A percentile compares a stretch with the other conserved stretches of the same genome.
Conservation (phyloP, 1,140 invertebrate species). For the Conus betulinus region DNA sequence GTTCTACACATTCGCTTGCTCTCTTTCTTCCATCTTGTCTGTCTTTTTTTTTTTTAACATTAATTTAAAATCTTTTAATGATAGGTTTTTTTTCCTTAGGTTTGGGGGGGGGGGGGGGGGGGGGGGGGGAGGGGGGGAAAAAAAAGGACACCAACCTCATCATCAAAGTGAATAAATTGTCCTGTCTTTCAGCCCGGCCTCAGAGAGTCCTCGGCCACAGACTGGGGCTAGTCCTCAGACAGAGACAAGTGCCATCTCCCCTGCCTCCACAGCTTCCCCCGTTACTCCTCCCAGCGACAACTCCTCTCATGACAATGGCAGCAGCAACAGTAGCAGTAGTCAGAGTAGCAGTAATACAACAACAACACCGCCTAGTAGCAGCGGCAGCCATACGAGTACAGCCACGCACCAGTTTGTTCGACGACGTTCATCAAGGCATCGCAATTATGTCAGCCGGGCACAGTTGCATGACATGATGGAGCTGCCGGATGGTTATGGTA, state of each 20-base stretch:
- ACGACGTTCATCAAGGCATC: constrained; percentile 77
- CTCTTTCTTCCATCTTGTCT: no score
- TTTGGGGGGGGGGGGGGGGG: no score
- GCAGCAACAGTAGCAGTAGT: constrained; percentile 25
- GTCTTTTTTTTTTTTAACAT: no score
- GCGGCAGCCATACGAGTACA: constrained; percentile 53
- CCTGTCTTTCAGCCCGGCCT: constrained; percentile 60
- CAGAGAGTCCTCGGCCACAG: constrained; percentile 50
- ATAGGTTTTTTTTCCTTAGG: no score
- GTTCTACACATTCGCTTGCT: no score
- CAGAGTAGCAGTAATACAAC: constrained; percentile 30
- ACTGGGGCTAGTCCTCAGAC: constrained; percentile 52
- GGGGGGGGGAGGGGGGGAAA: no score
- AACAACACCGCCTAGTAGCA: not conserved
- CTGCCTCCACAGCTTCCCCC: constrained; percentile 27
- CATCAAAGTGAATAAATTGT: not conserved
- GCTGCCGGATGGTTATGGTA: constrained; percentile 91
- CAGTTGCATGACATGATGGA: constrained; percentile 83
- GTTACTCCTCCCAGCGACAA: constrained; percentile 10
- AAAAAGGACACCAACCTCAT: no score
- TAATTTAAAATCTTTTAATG: no score
- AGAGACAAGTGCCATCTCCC: constrained; percentile 35
- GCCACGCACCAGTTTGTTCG: constrained; percentile 65
- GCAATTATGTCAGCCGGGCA: constrained; percentile 79
- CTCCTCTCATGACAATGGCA: constrained; percentile 34